Evolutionary conservation across 1,140 invertebrate species (phyloP), one percentile per base, ranked within the genome.

Genomic region (Lordiphosa mommai): DNA sequence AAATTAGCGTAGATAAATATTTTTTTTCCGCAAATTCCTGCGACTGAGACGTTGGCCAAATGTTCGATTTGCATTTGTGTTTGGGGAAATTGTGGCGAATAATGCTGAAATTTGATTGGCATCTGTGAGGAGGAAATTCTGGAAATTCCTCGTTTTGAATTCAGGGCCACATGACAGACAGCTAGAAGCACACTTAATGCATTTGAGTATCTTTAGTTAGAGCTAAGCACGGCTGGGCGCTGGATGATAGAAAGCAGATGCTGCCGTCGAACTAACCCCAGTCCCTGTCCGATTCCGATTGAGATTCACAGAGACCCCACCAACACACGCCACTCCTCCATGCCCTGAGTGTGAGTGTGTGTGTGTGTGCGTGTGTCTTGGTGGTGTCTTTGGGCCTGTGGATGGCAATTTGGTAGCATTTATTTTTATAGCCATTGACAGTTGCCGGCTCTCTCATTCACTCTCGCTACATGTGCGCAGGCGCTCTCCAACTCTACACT

Each of bases 1-100:
- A 84, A 84, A 84, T 84, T 84, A 84, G 77, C 77, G 77, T 84
- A 84, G 77, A 84, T 84, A 84, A 84, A 84, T 77, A 67, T 84
- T 84, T 74, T 68, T 84, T 74, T 68, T 46, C 46, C 37, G 40
- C 57, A 63, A 80, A 82, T 82, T 80, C 76, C 71, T 14, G 5
- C 33, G 47, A 34, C 20, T 14, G 5, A 38, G 47, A 34, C 20
- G 56, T 53, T 76, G 79, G 71, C 72, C 66, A 61, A 34, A 55
- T 76, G 53, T 47, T 59, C 61, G 23, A 49, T 47, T 40, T 47
- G 36, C 44, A 12, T 48, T 4, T 57, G 17, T 55, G 61, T 61
- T 16, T 56, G 27, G 50, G 36, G 27, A 63, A 66, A 49, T 20
- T 29, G 27, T 43, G 40, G 49, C 49, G 34, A 46, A 65, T 64